These are phyloP conservation scores for Colaptes auratus DNA, from an alignment of 2,113 vertebrate genomes.

Conservation along the genomic window DNA sequence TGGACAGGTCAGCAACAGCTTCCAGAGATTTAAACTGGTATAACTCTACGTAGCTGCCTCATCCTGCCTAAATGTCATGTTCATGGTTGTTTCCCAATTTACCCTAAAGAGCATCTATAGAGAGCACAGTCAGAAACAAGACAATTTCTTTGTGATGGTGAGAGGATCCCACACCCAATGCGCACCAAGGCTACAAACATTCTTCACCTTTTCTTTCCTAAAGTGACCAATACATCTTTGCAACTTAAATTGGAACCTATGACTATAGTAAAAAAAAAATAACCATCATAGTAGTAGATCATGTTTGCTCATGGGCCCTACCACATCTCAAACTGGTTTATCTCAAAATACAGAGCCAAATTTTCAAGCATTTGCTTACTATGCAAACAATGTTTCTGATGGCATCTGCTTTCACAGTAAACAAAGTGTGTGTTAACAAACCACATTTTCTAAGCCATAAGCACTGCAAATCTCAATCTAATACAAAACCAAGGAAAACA, in stretches of 20 bases:
- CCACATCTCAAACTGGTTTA: not conserved
- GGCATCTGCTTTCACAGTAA: not conserved
- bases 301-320: not conserved
- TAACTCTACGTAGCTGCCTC: not conserved
- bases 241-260: not conserved
- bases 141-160: not conserved
- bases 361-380: not conserved
- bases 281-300: not conserved
- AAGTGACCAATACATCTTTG: not conserved
- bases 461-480: conserved; percentile 4
- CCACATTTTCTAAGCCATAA: not conserved
- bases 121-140: not conserved
- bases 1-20: not conserved
- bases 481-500: conserved; percentile 2
- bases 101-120: fast-evolving
- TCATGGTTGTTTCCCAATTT: not conserved
- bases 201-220: not conserved
- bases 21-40: not conserved
- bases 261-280: not conserved
- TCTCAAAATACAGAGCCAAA: not conserved
- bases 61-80: not conserved
- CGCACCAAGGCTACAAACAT: not conserved
- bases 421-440: not conserved
- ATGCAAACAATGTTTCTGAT: not conserved
- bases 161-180: not conserved